Evolutionary conservation across 1,140 invertebrate species (phyloP).

Genomic region (Cotesia typhae): DNA sequence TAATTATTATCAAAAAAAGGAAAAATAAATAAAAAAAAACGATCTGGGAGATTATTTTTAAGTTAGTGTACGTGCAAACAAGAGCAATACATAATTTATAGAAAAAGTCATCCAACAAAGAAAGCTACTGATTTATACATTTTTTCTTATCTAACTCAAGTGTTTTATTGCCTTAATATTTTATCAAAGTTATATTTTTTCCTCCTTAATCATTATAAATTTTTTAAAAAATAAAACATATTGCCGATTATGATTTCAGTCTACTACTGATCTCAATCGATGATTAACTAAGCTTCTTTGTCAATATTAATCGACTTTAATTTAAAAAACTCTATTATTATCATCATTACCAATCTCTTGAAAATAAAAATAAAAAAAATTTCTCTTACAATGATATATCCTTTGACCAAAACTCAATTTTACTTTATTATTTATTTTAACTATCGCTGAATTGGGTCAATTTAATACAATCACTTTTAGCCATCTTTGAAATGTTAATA

Average conservation of each 20-base stretch:
- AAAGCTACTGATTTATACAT: slow-evolving; percentile 18
- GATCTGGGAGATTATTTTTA: background rate
- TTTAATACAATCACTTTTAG: no score
- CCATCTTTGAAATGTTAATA: no score
- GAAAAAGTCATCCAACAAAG: slow-evolving; percentile 14
- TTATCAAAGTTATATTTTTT: slow-evolving; percentile 13
- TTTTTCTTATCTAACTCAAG: slow-evolving; percentile 32
- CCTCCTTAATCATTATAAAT: background rate
- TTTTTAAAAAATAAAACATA: slow-evolving; percentile 1
- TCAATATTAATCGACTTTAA: no score
- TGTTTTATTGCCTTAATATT: slow-evolving; percentile 20
- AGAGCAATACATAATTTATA: slow-evolving; percentile 2
- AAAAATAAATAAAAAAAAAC: slow-evolving; percentile 9
- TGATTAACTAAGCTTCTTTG: no score
- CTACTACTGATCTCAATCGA: slow-evolving; percentile 7
- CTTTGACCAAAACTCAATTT: no score
- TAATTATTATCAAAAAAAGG: slow-evolving; percentile 21
- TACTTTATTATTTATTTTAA: no score
- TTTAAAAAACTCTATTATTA: no score
- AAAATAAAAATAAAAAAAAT: no score
- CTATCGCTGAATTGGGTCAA: no score
- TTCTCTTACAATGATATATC: no score
- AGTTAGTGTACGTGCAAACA: background rate
- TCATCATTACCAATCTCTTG: no score
- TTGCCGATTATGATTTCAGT: slow-evolving; percentile 21